Evolutionary conservation across 2,888 invertebrate genomes (phyloP), one percentile per base, ranked within the genome.

Genomic region (Acanthosepion esculentum): DNA sequence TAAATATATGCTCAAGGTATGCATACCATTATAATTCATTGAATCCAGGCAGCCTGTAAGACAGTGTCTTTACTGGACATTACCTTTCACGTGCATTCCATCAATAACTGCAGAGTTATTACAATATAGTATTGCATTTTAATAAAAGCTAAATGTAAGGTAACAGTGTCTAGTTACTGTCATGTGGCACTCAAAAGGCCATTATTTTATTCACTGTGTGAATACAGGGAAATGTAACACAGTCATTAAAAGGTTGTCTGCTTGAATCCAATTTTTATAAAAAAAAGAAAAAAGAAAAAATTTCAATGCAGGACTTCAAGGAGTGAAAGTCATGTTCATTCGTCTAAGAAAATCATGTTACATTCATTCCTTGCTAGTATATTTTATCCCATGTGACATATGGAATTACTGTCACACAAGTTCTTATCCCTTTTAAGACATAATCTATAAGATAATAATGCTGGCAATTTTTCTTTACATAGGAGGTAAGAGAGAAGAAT

Each of bases 131-230:
- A 59, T n/a, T 78, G 78, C 78, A 78, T 78, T 78, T 78, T 78
- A 18, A 78, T 78, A 78, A 78, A 78, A 78, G n/a, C n/a, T 8
- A n/a, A 59, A 59, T 59, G 59, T 59, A 59, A 59, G 20, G 23
- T 59, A 59, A 5, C 23, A 59, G 20, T 59, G 59, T 59, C 59
- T 20, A 59, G 33, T 33, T 78, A 78, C 78, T 78, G n/a, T 78
- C 78, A 2, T 78, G 33, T 33, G 78, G n/a, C 78, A 78, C 59
- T 59, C 59, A 23, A 59, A 55, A 59, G 4, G 78, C 78, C n/a
- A 78, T 33, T n/a, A 78, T 78, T 78, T 78, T 78, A 78, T 78
- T 78, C 78, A 78, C 78, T 78, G 78, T 78, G 78, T 78, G 78
- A 78, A 78, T 78, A 78, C 78, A 78, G 59, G 23, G 20, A 78